Conservation (phyloP, 1,140 invertebrate species). For the Ceratosolen fusciceps region DNA sequence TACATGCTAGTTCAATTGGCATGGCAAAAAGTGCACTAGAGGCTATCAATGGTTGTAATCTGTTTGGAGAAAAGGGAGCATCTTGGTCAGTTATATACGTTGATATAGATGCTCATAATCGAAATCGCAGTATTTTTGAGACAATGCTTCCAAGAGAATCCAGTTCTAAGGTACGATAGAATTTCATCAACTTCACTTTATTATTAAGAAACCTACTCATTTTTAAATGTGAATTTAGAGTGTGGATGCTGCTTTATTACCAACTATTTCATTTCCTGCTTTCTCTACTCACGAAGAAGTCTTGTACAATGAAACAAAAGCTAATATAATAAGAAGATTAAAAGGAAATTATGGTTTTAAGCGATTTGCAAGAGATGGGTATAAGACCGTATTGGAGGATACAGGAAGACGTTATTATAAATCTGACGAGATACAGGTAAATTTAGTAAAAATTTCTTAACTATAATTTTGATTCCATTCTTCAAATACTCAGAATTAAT, state of each 20-base stretch:
- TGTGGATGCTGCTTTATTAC: constrained; percentile 90
- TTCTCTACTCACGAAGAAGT: constrained; percentile 97
- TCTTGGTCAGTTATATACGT: constrained; percentile 99
- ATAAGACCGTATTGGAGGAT: constrained; percentile 91
- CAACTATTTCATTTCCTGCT: constrained; percentile 96
- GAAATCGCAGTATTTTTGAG: constrained; percentile 99
- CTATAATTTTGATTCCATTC: not conserved
- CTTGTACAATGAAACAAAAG: constrained; percentile 88
- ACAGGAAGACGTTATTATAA: constrained; percentile 80
- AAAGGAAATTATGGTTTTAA: constrained; percentile 95
- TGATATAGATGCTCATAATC: constrained; percentile 99
- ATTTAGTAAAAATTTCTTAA: constrained; percentile 35
- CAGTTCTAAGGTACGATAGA: constrained; percentile 94
- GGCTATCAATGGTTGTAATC: constrained; percentile 98
- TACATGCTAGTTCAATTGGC: constrained; percentile 95
- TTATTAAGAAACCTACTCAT: constrained; percentile 19
- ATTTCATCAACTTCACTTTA: constrained; percentile 9
- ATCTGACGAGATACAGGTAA: constrained; percentile 80
- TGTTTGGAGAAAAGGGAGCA: constrained; percentile 97
- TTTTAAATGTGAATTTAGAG: constrained; percentile 71
- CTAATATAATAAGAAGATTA: constrained; percentile 87
- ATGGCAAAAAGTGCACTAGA: constrained; percentile 98
- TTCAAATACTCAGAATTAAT: constrained; percentile 5
- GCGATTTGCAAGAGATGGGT: constrained; percentile 95
- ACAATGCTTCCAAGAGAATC: constrained; percentile 98